These are phyloP conservation scores for Drosophila nebulosa DNA, from an alignment of 1,140 invertebrate genomes.

Conservation along the genomic window DNA sequence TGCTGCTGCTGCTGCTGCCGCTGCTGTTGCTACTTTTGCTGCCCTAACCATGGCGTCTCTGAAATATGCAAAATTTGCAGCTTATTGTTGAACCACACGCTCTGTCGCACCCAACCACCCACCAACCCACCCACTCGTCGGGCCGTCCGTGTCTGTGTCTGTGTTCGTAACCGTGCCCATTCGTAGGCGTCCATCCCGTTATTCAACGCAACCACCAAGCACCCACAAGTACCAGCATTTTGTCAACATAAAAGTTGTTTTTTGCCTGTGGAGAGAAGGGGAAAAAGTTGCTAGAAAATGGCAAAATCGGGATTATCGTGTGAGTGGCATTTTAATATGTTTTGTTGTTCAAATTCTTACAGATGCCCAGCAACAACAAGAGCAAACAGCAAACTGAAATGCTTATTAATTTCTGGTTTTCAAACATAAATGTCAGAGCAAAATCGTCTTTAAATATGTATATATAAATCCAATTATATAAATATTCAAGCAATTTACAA, in stretches of 20 bases:
- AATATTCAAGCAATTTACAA: conserved; percentile 7
- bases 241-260: conserved; percentile 40
- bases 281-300: conserved; percentile 14
- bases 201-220: neutral
- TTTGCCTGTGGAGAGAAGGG: neutral
- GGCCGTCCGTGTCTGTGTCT: too few relatives aligned
- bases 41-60: conserved; percentile 45
- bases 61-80: conserved; percentile 77
- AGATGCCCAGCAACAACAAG: conserved; percentile 6
- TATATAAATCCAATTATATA: neutral
- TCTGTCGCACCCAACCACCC: conserved; percentile 1
- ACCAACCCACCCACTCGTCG: neutral
- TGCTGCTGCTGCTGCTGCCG: too few relatives aligned
- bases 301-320: conserved; percentile 58
- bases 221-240: conserved; percentile 25
- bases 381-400: conserved; percentile 36
- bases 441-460: conserved; percentile 1
- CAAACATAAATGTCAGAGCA: conserved; percentile 35
- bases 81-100: conserved; percentile 70
- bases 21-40: conserved; percentile 31
- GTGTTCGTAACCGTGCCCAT: too few relatives aligned
- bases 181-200: neutral
- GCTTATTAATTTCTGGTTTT: conserved; percentile 70
- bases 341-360: conserved; percentile 53
- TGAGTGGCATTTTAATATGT: conserved; percentile 78